Evolutionary conservation across 2,113 vertebrate genomes (phyloP).

Genomic region (Trichechus manatus): DNA sequence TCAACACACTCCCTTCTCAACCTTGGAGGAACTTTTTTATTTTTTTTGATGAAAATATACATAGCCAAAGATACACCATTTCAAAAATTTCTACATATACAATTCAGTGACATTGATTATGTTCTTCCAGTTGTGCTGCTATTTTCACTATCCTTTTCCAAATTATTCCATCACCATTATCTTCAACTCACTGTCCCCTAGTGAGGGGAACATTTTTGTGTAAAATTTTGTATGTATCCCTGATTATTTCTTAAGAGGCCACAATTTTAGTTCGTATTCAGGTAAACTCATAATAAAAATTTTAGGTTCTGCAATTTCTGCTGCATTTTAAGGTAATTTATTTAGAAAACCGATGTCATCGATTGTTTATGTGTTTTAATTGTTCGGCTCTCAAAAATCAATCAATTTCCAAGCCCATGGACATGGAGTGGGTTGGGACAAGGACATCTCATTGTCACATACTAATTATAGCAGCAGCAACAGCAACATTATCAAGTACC

Average conservation of each 20-base stretch:
- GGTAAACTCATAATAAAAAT: neutral
- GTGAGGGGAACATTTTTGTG: no score
- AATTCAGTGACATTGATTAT: no score
- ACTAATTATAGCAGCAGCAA: neutral
- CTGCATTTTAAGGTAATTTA: slow-evolving; percentile 39
- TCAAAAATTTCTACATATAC: no score
- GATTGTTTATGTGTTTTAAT: neutral
- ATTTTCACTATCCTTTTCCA: no score
- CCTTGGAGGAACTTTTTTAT: no score
- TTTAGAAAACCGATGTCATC: slow-evolving; percentile 20
- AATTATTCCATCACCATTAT: no score
- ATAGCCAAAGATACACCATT: no score
- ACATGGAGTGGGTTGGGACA: neutral
- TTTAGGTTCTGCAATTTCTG: neutral
- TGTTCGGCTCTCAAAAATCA: neutral
- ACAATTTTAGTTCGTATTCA: slow-evolving; percentile 49
- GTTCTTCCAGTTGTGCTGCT: no score
- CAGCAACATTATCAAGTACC: neutral
- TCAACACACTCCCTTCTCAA: no score
- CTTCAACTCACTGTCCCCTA: no score
- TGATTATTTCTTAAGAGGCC: slow-evolving; percentile 1
- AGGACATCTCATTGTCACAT: neutral
- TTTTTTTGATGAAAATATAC: no score
- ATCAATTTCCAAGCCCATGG: neutral
- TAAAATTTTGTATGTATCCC: neutral